Percentiles rank a stretch among this genome's conserved stretches.
phyloP scores from a whole-genome alignment of 2,113 vertebrate species.

The Dinomys branickii region DNA sequence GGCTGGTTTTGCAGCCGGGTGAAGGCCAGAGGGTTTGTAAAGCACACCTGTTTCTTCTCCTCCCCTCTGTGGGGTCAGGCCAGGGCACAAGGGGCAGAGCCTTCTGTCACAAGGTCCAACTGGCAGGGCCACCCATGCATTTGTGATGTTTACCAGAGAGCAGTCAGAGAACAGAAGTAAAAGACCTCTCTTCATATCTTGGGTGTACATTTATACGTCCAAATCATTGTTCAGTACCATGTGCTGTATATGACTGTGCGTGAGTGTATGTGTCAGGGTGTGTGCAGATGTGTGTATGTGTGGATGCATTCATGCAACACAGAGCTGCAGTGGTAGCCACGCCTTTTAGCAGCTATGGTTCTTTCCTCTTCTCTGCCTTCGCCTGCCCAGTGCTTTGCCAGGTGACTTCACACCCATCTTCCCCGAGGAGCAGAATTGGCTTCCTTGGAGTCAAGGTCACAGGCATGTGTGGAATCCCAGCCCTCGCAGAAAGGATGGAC shows the following conservation, averaged over 20 bases:
- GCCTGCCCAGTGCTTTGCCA: background rate
- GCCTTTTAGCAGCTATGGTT: background rate
- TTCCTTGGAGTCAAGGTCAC: background rate
- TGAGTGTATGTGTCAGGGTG: background rate
- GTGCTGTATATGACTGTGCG: background rate
- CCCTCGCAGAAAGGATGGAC: background rate
- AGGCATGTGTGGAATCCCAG: background rate
- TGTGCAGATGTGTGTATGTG: too few species aligned
- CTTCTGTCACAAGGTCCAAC: background rate
- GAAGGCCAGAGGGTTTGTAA: background rate
- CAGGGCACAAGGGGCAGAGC: background rate
- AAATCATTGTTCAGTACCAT: background rate
- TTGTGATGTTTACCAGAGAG: background rate
- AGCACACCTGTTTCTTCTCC: background rate
- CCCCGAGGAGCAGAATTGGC: background rate
- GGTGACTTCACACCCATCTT: background rate
- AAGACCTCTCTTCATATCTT: background rate
- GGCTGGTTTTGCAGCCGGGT: background rate
- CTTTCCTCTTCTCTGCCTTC: background rate
- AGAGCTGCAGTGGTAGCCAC: background rate
- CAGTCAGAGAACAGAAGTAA: background rate
- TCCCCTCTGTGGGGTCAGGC: background rate
- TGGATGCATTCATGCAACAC: too few species aligned
- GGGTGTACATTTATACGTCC: too few species aligned
- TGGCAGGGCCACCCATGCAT: background rate